Evolutionary conservation across 2,113 vertebrate species (phyloP).

Genomic region (Sceloporus undulatus): DNA sequence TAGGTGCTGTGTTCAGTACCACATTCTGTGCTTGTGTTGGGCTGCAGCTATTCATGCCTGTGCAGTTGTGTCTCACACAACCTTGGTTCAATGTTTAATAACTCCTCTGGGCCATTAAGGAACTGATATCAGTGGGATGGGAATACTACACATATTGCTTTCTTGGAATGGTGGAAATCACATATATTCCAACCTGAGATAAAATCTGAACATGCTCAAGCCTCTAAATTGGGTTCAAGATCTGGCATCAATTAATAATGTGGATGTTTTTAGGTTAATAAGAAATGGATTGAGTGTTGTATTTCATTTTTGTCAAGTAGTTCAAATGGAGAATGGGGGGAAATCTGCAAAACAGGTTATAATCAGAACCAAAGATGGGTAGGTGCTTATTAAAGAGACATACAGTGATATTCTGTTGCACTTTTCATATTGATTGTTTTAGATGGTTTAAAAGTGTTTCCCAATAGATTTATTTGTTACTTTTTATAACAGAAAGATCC

Average conservation of each 20-base stretch:
- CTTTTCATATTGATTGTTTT: neutral
- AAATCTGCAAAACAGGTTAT: neutral
- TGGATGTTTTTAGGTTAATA: neutral
- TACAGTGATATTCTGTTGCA: no score
- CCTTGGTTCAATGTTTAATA: neutral
- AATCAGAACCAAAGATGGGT: neutral
- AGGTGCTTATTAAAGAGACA: neutral
- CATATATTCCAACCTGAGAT: neutral
- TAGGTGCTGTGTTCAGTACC: neutral
- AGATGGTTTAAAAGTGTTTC: neutral
- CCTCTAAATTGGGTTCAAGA: neutral
- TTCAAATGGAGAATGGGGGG: neutral
- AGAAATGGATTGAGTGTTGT: neutral
- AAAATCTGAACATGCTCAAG: neutral
- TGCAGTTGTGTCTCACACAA: no score
- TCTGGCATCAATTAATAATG: neutral
- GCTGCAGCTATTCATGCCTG: no score
- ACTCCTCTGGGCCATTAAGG: neutral
- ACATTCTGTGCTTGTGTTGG: neutral
- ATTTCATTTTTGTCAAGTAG: neutral
- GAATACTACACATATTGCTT: neutral
- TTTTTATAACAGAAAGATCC: neutral
- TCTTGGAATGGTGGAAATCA: neutral
- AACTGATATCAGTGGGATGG: neutral
- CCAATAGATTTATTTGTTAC: neutral